These are phyloP conservation scores for Antennarius striatus DNA, from an alignment of 2,113 vertebrate species.

Conservation along the genomic window DNA sequence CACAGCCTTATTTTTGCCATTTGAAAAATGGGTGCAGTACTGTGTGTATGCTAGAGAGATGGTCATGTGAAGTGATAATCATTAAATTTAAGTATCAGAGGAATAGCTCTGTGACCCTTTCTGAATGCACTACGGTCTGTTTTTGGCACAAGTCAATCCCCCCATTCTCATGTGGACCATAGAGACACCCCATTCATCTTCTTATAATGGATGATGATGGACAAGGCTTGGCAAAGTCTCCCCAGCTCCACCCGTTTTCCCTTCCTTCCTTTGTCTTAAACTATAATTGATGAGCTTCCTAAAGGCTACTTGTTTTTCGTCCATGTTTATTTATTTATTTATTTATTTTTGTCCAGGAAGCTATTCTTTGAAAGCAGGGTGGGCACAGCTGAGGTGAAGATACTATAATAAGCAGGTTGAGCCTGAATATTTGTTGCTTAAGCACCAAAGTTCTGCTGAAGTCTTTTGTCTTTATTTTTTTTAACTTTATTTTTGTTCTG, in stretches of 20 bases:
- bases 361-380: constrained; percentile 67
- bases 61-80: constrained; percentile 22
- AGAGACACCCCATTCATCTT: constrained; percentile 67
- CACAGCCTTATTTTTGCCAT: constrained; percentile 17
- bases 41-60: constrained; percentile 1
- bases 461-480: constrained; percentile 41
- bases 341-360: constrained; percentile 11
- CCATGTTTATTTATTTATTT: constrained; percentile 51
- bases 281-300: constrained; percentile 79
- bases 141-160: constrained; percentile 45
- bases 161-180: constrained; percentile 47
- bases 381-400: constrained; percentile 53
- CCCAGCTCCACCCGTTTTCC: constrained; percentile 63
- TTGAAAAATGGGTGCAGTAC: constrained; percentile 1
- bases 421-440: constrained; percentile 32
- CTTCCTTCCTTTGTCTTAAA: constrained; percentile 68
- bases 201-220: constrained; percentile 72
- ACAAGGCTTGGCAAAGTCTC: constrained; percentile 69
- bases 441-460: constrained; percentile 3
- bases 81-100: constrained; percentile 30
- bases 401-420: constrained; percentile 29
- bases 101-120: constrained; percentile 43
- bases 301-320: constrained; percentile 65
- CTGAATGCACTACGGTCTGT: constrained; percentile 21
- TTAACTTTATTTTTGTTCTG: neutral